Percentiles rank a stretch among this genome's conserved stretches.
phyloP scores from a whole-genome alignment of 2,888 invertebrate genomes.

The Cyclophora punctaria region DNA sequence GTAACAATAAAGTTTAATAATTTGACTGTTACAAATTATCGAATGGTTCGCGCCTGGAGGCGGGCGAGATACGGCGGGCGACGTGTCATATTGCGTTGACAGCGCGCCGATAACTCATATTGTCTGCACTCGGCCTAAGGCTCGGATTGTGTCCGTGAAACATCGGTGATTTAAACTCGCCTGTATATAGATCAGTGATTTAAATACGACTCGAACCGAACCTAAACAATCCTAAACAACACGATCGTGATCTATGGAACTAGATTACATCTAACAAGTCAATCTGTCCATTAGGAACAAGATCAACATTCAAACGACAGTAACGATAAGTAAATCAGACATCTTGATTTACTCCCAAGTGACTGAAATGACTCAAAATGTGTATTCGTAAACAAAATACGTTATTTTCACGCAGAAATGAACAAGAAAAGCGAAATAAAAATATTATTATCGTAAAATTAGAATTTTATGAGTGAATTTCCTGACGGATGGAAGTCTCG shows the following conservation, averaged over 20 bases:
- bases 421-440: conserved; percentile 19
- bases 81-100: no score
- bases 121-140: background rate
- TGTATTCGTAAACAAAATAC: background rate
- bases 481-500: conserved; percentile 21
- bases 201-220: no score
- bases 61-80: background rate
- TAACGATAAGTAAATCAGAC: no score
- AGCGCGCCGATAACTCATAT: no score
- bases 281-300: background rate
- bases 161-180: no score
- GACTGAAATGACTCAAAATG: background rate
- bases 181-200: no score
- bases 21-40: conserved; percentile 5
- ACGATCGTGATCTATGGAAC: no score
- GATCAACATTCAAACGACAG: no score
- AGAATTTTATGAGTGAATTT: conserved; percentile 42
- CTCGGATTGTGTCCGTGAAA: background rate
- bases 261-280: no score
- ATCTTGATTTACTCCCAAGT: no score
- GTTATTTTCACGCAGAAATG: background rate
- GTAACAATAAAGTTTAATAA: conserved; percentile 5
- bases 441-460: conserved; percentile 38
- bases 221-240: no score
- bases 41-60: conserved; percentile 5